These are phyloP conservation scores for Trachythela sp. DNA, from an alignment of 64 coral and sea anemone genomes.

Conservation along the genomic window DNA sequence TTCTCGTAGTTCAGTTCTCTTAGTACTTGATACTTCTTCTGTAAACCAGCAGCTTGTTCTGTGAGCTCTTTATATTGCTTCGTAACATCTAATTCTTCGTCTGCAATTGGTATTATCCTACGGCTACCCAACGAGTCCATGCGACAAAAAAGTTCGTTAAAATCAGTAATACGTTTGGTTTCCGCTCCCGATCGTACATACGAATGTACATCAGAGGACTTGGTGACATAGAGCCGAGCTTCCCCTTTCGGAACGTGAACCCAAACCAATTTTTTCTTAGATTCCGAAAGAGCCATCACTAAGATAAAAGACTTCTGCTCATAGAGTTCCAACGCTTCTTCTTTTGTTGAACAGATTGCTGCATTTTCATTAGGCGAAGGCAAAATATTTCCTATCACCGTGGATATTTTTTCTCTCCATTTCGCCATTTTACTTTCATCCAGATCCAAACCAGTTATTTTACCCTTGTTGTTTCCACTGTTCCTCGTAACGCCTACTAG, in stretches of 20 bases:
- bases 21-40: conserved; percentile 26
- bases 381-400: neutral
- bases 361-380: neutral
- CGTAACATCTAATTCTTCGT: neutral
- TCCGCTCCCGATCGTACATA: conserved; percentile 59
- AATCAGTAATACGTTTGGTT: conserved; percentile 58
- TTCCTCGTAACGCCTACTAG: neutral
- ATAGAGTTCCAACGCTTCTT: neutral
- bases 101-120: conserved; percentile 12
- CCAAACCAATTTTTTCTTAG: neutral
- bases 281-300: neutral
- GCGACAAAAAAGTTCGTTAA: conserved; percentile 48
- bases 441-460: neutral
- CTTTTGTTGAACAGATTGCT: neutral
- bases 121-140: conserved; percentile 61
- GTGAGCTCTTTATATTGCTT: neutral
- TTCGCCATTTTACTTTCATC: neutral
- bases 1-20: conserved; percentile 24
- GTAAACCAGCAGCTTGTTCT: neutral
- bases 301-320: neutral
- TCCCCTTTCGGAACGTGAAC: neutral
- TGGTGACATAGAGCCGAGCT: neutral
- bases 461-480: neutral
- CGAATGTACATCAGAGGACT: conserved; percentile 32
- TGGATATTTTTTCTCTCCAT: neutral